A percentile compares a stretch with the other conserved stretches of the same genome.
phyloP scores from a whole-genome alignment of 2,113 vertebrate species.

The Taxidea taxus region DNA sequence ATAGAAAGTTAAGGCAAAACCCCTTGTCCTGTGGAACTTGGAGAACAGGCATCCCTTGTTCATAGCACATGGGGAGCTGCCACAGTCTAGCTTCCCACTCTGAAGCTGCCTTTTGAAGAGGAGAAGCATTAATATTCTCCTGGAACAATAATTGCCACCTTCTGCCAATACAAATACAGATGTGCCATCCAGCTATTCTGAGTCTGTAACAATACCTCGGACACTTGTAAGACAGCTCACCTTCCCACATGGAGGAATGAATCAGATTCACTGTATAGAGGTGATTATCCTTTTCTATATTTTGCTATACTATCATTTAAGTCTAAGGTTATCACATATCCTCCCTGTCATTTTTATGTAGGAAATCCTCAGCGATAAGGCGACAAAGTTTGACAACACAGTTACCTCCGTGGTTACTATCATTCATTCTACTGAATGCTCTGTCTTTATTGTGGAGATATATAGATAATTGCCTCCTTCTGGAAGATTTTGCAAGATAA shows the following conservation, averaged over 20 bases:
- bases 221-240: background rate
- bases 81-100: background rate
- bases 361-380: constrained; percentile 58
- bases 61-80: background rate
- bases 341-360: constrained; percentile 56
- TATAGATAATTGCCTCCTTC: constrained; percentile 41
- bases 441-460: constrained; percentile 12
- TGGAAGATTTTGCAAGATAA: constrained; percentile 41
- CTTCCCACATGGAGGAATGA: background rate
- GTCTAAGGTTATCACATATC: constrained; percentile 52
- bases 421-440: constrained; percentile 29
- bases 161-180: background rate
- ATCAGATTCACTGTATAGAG: constrained; percentile 2
- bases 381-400: constrained; percentile 61
- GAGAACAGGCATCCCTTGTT: background rate
- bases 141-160: background rate
- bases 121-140: background rate
- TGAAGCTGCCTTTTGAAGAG: background rate
- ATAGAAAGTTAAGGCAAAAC: background rate
- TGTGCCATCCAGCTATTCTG: background rate
- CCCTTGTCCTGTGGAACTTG: background rate
- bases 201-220: background rate
- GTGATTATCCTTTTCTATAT: constrained; percentile 48
- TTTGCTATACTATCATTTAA: constrained; percentile 56
- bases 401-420: constrained; percentile 48